phyloP scores from a whole-genome alignment of 2,113 vertebrate genomes.

The Marcusenius ussheri region DNA sequence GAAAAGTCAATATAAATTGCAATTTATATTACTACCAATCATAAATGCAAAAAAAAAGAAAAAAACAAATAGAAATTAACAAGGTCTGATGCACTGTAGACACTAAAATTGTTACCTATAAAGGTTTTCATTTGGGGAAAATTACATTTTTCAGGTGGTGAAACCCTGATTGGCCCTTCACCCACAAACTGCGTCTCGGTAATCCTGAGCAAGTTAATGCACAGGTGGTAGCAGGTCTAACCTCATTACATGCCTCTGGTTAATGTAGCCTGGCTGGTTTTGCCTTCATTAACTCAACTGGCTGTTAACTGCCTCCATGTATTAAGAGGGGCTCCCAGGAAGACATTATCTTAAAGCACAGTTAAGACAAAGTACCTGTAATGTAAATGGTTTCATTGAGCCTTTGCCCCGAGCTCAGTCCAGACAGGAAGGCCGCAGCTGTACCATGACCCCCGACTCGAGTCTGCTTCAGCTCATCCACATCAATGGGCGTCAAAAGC shows the following conservation, averaged over 20 bases:
- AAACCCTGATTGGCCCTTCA: not conserved
- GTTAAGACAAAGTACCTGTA: not conserved
- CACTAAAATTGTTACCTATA: too few species aligned
- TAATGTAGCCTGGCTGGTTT: not conserved
- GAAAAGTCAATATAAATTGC: too few species aligned
- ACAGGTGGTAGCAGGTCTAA: not conserved
- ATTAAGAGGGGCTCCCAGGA: not conserved
- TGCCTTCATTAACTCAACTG: not conserved
- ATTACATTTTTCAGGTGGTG: not conserved
- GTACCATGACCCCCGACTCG: not conserved
- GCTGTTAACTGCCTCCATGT: not conserved
- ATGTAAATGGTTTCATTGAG: constrained; percentile 11
- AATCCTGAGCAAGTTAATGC: not conserved
- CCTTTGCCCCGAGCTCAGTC: not conserved
- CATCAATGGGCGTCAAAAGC: not conserved
- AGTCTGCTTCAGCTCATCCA: not conserved
- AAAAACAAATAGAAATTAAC: too few species aligned
- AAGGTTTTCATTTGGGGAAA: not conserved
- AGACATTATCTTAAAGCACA: constrained; percentile 3
- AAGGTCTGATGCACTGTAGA: too few species aligned
- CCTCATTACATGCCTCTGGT: not conserved
- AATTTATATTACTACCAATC: too few species aligned
- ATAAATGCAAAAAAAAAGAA: too few species aligned
- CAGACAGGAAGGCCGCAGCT: not conserved
- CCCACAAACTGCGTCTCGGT: not conserved